Evolutionary conservation across 2,888 invertebrate species (phyloP), one percentile per base, ranked within the genome.

Genomic region (Nesidiocoris tenuis): DNA sequence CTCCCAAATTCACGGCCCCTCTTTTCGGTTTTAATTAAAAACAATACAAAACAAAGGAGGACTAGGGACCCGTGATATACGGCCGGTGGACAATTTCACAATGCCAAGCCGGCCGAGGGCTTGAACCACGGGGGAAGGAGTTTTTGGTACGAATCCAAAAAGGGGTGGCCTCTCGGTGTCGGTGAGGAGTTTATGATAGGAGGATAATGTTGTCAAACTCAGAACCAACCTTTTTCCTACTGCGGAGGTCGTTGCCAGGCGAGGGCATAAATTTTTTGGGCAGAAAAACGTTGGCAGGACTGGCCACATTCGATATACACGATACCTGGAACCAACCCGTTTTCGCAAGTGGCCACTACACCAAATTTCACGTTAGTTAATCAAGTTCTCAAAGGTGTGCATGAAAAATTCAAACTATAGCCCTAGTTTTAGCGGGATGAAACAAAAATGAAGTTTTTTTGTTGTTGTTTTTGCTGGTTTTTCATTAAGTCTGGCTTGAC

Each of bases 151-250:
- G 39, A 39, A 39, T 12, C 39, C 39, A 39, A 39, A 39, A 39
- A 39, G 3, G 39, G 39, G 39, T 39, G 39, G 39, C 39, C 39
- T 39, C 39, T 39, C 39, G 39, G 39, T 39, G 39, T 39, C 61
- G 1, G 61, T 61, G 61, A 61, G 18, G 61, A 61, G 19, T 61
- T 61, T 61, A 61, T 61, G 61, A 61, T 21, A 18, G 61, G 2
- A 21, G 21, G 61, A 61, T 61, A 61, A 61, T 61, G 61, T 61
- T 61, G 61, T 61, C 3, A 5, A 61, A 9, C 61, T 61, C 61
- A 61, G 61, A 21, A 61, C 18, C 19, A 16, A 19, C 9, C 18
- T 61, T 61, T 61, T 61, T 16, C 12, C 12, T 39, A n/a, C n/a
- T 39, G 39, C 12, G 12, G 3, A 12, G 3, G 39, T 39, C 39